A percentile compares a stretch with the other conserved stretches of the same genome.
Evolutionary conservation across 92 coral and sea anemone genomes (phyloP).

Genomic region (Porites divaricata): DNA sequence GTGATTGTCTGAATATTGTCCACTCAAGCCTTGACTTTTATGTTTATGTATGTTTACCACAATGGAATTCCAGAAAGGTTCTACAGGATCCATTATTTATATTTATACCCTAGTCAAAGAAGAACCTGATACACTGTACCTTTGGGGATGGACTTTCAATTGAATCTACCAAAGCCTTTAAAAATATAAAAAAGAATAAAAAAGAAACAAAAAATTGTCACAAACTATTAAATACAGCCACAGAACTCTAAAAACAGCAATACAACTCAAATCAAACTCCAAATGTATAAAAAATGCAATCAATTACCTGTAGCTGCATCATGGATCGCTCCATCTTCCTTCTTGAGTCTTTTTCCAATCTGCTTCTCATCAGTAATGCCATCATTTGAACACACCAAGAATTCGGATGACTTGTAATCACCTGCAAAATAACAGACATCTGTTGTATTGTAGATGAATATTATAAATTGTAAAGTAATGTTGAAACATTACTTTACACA

Average conservation of each 20-base stretch:
- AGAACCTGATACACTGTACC: slow-evolving; percentile 35
- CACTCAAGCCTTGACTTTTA: too few species aligned
- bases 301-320: slow-evolving; percentile 93
- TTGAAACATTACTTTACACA: too few species aligned
- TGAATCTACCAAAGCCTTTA: slow-evolving; percentile 61
- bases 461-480: too few species aligned
- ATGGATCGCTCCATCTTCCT: slow-evolving; percentile 89
- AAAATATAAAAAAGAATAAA: not conserved
- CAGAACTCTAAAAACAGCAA: too few species aligned
- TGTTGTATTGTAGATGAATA: not conserved
- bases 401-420: slow-evolving; percentile 72
- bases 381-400: slow-evolving; percentile 83
- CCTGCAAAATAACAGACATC: slow-evolving; percentile 33
- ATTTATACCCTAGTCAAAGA: not conserved
- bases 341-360: slow-evolving; percentile 77
- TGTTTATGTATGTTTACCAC: not conserved
- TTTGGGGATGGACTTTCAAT: slow-evolving; percentile 46
- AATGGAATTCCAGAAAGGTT: too few species aligned
- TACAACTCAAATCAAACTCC: not conserved
- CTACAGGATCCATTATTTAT: not conserved
- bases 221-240: too few species aligned
- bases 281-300: too few species aligned
- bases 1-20: too few species aligned
- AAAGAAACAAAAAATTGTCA: too few species aligned
- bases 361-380: slow-evolving; percentile 89